These are phyloP conservation scores for Phasianus colchicus DNA, from an alignment of 2,113 vertebrate species.

Conservation along the genomic window DNA sequence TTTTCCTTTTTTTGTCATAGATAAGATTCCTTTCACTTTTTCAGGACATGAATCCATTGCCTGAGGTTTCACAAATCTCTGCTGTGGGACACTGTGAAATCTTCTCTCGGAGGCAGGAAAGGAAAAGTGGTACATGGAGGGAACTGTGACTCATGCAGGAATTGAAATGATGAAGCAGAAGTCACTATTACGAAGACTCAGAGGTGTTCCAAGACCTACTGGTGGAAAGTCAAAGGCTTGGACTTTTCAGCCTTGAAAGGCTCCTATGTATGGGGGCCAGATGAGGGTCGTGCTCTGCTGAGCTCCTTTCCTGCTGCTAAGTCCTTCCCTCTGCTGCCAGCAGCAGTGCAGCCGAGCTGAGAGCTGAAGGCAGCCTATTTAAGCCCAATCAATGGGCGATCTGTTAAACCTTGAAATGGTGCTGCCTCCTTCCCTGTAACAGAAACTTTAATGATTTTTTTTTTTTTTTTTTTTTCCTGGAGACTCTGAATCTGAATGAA, in stretches of 20 bases:
- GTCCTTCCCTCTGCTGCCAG: background rate
- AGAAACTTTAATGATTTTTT: background rate
- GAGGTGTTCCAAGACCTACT: slow-evolving; percentile 48
- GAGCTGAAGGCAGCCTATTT: background rate
- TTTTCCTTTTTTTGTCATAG: slow-evolving; percentile 43
- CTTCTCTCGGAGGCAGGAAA: slow-evolving; percentile 40
- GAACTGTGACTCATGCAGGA: slow-evolving; percentile 57
- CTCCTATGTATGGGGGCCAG: background rate
- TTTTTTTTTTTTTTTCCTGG: accelerated
- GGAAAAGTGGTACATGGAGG: slow-evolving; percentile 23
- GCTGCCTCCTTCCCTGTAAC: background rate
- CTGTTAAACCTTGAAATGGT: slow-evolving; percentile 30
- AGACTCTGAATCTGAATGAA: slow-evolving; percentile 8
- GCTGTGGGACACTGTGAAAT: slow-evolving; percentile 48
- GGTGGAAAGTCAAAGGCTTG: slow-evolving; percentile 47
- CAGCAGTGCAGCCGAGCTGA: background rate
- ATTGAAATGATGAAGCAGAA: slow-evolving; percentile 43
- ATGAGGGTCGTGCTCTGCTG: background rate
- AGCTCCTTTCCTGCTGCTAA: background rate
- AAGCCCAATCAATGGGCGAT: slow-evolving; percentile 2
- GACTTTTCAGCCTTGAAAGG: slow-evolving; percentile 25
- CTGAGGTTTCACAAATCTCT: slow-evolving; percentile 49
- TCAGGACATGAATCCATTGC: slow-evolving; percentile 39
- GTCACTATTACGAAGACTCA: slow-evolving; percentile 39
- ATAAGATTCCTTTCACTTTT: slow-evolving; percentile 42